A percentile compares a stretch with the other conserved stretches of the same genome.
Evolutionary conservation across 2,113 vertebrate species (phyloP).

Genomic region (Colius striatus): DNA sequence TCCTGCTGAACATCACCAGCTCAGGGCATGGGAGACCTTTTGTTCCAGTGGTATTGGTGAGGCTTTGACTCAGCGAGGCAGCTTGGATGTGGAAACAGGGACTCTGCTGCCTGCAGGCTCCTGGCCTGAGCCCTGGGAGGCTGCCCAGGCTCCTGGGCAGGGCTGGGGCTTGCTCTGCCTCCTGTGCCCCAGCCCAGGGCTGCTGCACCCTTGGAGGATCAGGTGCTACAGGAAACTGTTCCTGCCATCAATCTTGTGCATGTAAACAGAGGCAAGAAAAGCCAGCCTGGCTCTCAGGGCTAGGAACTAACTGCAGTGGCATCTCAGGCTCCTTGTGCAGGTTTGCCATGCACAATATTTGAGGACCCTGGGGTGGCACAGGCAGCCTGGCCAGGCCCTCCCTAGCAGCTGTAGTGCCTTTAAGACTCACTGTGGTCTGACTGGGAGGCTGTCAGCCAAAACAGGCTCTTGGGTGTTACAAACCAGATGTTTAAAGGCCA

Average conservation of each 20-base stretch:
- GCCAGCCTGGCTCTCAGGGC: not conserved
- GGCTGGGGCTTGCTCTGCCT: not conserved
- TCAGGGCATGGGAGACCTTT: not conserved
- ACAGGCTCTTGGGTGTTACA: not conserved
- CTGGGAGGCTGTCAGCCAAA: rapidly evolving
- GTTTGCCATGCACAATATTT: rapidly evolving
- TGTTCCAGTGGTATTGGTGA: not conserved
- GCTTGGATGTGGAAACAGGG: rapidly evolving
- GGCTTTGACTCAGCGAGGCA: not conserved
- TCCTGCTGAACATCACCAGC: not conserved
- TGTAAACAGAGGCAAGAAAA: not conserved
- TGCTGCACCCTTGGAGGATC: not conserved
- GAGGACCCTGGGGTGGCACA: rapidly evolving
- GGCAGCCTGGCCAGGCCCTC: not conserved
- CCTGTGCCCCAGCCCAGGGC: not conserved
- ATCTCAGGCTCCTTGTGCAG: rapidly evolving
- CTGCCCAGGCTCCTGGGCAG: not conserved
- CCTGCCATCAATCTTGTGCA: not conserved
- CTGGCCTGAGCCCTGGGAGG: rapidly evolving
- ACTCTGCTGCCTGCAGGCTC: not conserved
- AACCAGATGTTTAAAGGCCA: not conserved
- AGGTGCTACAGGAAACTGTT: not conserved
- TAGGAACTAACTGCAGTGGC: not conserved
- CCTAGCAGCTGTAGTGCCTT: not conserved
- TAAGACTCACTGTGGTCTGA: not conserved